Evolutionary conservation across 1,140 invertebrate genomes (phyloP).

Genomic region (Hirudo medicinalis): DNA sequence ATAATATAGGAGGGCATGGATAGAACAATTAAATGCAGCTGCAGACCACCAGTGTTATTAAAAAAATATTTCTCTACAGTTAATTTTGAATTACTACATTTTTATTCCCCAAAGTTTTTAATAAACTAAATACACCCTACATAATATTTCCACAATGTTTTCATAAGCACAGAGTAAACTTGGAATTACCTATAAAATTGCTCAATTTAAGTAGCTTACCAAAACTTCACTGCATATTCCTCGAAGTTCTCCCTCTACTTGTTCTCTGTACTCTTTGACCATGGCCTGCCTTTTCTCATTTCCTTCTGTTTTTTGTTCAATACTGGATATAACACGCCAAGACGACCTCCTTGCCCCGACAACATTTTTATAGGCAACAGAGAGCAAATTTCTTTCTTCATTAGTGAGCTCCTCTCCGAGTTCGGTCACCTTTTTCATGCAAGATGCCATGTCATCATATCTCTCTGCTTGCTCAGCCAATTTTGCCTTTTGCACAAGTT

Average conservation of each 20-base stretch:
- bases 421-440: constrained; percentile 39
- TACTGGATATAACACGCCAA: constrained; percentile 94
- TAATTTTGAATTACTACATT: no score
- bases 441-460: constrained; percentile 66
- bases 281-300: constrained; percentile 69
- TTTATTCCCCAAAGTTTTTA: no score
- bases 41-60: no score
- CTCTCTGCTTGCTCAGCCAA: constrained; percentile 95
- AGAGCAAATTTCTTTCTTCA: constrained; percentile 81
- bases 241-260: constrained; percentile 95
- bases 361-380: constrained; percentile 98
- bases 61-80: no score
- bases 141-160: background rate
- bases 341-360: constrained; percentile 89
- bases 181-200: no score
- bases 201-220: constrained; percentile 45
- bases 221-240: constrained; percentile 51
- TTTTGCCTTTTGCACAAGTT: constrained; percentile 96
- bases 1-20: no score
- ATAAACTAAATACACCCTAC: background rate
- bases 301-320: constrained; percentile 60
- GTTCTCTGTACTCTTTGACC: constrained; percentile 94
- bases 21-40: no score
- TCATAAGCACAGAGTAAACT: no score
- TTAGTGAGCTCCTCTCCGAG: constrained; percentile 26